Evolutionary conservation across 2,113 vertebrate genomes (phyloP).

Genomic region (Probosciger aterrimus): DNA sequence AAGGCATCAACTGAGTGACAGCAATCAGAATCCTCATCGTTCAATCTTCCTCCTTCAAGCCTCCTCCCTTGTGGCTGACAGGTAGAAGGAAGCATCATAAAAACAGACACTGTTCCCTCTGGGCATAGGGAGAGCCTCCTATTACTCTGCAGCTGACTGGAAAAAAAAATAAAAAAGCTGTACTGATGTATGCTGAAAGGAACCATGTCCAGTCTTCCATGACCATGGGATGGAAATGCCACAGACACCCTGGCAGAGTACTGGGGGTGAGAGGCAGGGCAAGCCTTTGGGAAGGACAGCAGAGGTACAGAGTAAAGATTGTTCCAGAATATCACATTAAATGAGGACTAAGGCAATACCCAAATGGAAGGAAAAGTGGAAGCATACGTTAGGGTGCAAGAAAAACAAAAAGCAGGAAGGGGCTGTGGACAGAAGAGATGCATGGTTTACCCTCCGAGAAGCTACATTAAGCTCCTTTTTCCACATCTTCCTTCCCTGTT

Average conservation of each 20-base stretch:
- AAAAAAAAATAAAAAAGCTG: background rate
- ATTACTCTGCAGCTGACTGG: background rate
- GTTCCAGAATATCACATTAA: background rate
- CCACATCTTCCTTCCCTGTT: background rate
- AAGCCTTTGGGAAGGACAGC: background rate
- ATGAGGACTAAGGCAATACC: background rate
- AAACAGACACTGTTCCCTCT: conserved; percentile 13
- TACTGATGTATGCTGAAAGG: background rate
- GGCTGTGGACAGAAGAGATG: background rate
- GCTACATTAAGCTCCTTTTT: background rate
- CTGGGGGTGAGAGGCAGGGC: background rate
- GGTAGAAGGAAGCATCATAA: background rate
- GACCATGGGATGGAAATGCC: background rate
- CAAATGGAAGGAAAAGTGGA: background rate
- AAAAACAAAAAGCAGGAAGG: background rate
- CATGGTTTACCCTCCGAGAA: background rate
- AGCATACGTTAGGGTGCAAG: background rate
- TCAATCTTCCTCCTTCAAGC: background rate
- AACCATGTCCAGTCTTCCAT: background rate
- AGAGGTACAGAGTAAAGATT: background rate
- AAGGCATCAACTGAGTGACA: background rate
- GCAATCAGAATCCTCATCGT: background rate
- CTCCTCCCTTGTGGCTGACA: background rate
- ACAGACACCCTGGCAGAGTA: background rate
- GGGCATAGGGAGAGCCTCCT: background rate